phyloP scores from a whole-genome alignment of 2,113 vertebrate species.

The Loxodonta africana region DNA sequence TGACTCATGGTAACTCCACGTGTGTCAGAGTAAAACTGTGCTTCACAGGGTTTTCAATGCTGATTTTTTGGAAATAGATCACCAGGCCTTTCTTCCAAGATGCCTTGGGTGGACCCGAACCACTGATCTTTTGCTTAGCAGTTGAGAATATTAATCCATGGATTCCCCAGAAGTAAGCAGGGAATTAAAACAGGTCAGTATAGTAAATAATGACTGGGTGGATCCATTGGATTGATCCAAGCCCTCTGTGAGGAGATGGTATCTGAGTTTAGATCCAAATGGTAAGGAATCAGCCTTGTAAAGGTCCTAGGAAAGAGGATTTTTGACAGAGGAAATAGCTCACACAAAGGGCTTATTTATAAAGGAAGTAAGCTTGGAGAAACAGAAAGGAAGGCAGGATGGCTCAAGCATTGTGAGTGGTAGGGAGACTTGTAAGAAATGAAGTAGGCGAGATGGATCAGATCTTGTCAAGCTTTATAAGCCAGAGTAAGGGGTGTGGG shows the following conservation, averaged over 20 bases:
- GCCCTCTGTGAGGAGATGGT: background rate
- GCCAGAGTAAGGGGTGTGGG: background rate
- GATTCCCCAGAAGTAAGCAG: background rate
- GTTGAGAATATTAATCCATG: background rate
- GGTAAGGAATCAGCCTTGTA: background rate
- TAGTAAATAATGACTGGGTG: background rate
- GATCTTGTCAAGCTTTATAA: background rate
- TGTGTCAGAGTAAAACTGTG: background rate
- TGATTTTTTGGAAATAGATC: background rate
- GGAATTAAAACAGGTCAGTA: background rate
- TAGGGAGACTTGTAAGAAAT: background rate
- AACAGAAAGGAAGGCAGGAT: background rate
- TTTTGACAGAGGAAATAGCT: background rate
- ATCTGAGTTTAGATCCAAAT: background rate
- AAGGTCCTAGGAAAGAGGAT: background rate
- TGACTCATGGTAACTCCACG: background rate
- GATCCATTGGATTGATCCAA: background rate
- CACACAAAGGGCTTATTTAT: background rate
- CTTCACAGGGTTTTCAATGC: background rate
- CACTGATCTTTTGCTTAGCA: background rate
- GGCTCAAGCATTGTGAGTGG: background rate
- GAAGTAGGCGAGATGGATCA: background rate
- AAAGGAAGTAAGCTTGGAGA: background rate
- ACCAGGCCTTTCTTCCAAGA: background rate
- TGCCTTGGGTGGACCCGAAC: background rate